Evolutionary conservation across 2,888 invertebrate genomes (phyloP), one percentile per base, ranked within the genome.

Genomic region (Synanthedon vespiformis): DNA sequence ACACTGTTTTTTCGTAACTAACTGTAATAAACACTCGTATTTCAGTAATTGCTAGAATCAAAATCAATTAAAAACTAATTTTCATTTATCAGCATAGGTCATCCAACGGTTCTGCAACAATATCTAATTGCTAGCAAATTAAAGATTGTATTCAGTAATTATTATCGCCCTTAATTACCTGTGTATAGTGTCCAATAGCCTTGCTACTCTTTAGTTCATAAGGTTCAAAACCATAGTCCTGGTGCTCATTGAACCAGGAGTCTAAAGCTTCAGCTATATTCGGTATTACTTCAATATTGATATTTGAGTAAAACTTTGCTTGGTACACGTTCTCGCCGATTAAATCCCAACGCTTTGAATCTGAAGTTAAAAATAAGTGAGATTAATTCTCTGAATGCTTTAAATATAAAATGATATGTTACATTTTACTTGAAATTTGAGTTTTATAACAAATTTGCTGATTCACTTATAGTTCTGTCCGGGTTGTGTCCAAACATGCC

Each of bases 101-200:
- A 18, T 18, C 16, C 16, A 16, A 16, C 16, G 16, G 16, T 16
- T 16, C 16, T 18, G 18, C 18, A 1, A 18, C 18, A 18, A 18
- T 18, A 18, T 3, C 18, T 18, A 18, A 18, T 18, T 18, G 18
- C 18, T 18, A 3, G 18, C 18, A 18, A 18, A 18, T 18, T 0
- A 18, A 18, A 18, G 18, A 3, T 18, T 16, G 16, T 16, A 22
- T 22, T 4, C 4, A 1, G 22, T 5, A 22, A 22, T 22, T 22
- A 22, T 22, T 22, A 22, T 22, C 22, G 5, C 5, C 22, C 22
- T 22, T 22, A 27, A 11, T 56, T 60, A 64, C 67, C 64, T 68
- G 68, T 5, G 68, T 68, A 11, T 67, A 67, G 40, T 68, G 67
- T n/a, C 63, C 65, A 51, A 63, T 61, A 1, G 55, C 57, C 11